Conservation (phyloP, 2,797 vertebrate species). For the Chromis chromis region DNA sequence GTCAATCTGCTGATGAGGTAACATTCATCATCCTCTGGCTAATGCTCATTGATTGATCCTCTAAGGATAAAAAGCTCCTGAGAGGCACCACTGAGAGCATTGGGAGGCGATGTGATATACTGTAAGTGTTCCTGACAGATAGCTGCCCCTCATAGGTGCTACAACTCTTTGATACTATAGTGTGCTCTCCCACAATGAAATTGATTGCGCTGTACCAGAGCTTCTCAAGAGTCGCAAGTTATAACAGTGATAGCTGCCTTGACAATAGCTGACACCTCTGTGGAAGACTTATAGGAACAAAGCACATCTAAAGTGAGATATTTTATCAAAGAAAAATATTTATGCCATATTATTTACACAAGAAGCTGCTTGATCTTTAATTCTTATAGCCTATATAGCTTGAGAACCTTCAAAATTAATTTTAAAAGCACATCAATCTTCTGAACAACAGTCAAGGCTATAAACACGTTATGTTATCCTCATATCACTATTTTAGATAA, state of each 20-base stretch:
- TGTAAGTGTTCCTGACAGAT: conserved; percentile 62
- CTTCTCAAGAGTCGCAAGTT: conserved; percentile 9
- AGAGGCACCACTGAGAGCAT: conserved; percentile 48
- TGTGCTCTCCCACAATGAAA: conserved; percentile 48
- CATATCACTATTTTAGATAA: not conserved
- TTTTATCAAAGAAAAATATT: conserved; percentile 7
- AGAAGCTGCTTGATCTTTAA: conserved; percentile 14
- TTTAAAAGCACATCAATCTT: conserved; percentile 1
- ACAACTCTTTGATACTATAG: conserved; percentile 57
- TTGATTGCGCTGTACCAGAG: conserved; percentile 34
- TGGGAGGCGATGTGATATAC: conserved; percentile 31
- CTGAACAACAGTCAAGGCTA: not conserved
- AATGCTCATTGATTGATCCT: conserved; percentile 76
- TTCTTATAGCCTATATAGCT: not conserved
- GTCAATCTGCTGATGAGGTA: conserved; percentile 68
- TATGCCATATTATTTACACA: not conserved
- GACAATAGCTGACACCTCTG: conserved; percentile 24
- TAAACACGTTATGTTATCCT: conserved; percentile 11
- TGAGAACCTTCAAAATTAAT: conserved; percentile 14
- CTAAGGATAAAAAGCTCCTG: conserved; percentile 64
- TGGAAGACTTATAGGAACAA: conserved; percentile 41
- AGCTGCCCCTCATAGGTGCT: conserved; percentile 34
- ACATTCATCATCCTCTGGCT: conserved; percentile 76
- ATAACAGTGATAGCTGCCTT: conserved; percentile 23
- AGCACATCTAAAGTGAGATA: conserved; percentile 17